Conservation (phyloP, 35 echinoderm and acorn worm genomes). For the Ophiothrix spiculata region DNA sequence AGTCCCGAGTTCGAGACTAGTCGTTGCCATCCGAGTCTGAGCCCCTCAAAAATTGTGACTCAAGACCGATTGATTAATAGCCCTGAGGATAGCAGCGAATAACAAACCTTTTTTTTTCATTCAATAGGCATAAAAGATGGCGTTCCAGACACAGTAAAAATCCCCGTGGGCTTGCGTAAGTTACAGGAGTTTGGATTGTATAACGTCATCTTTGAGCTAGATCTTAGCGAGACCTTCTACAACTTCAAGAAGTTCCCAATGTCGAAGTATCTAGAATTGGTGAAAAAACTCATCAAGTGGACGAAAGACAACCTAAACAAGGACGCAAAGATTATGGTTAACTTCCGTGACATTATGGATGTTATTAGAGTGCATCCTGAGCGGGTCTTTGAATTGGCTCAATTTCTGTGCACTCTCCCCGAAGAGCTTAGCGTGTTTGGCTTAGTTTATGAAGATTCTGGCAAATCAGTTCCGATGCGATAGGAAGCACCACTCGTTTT, state of each 20-base stretch:
- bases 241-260: slow-evolving; percentile 40
- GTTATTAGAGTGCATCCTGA: slow-evolving; percentile 37
- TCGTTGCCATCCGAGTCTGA: too few species aligned
- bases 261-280: neutral
- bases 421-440: neutral
- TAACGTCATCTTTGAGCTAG: slow-evolving; percentile 49
- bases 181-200: slow-evolving; percentile 20
- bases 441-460: slow-evolving; percentile 27
- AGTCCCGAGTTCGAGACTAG: too few species aligned
- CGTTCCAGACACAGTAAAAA: slow-evolving; percentile 25
- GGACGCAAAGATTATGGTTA: slow-evolving; percentile 34
- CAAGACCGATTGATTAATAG: too few species aligned
- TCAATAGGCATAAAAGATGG: slow-evolving; percentile 29
- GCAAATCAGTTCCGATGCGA: slow-evolving; percentile 42
- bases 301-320: too few species aligned
- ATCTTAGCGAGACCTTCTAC: slow-evolving; percentile 44
- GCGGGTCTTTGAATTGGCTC: slow-evolving; percentile 29
- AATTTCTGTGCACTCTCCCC: slow-evolving; percentile 34
- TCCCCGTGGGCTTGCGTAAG: slow-evolving; percentile 42
- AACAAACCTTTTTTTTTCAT: too few species aligned
- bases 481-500: slow-evolving; percentile 4
- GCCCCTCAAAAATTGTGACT: too few species aligned
- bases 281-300: slow-evolving; percentile 38
- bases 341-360: slow-evolving; percentile 46
- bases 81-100: too few species aligned